These are phyloP conservation scores for Porites australiensis DNA, from an alignment of 64 coral and sea anemone species.

Conservation along the genomic window DNA sequence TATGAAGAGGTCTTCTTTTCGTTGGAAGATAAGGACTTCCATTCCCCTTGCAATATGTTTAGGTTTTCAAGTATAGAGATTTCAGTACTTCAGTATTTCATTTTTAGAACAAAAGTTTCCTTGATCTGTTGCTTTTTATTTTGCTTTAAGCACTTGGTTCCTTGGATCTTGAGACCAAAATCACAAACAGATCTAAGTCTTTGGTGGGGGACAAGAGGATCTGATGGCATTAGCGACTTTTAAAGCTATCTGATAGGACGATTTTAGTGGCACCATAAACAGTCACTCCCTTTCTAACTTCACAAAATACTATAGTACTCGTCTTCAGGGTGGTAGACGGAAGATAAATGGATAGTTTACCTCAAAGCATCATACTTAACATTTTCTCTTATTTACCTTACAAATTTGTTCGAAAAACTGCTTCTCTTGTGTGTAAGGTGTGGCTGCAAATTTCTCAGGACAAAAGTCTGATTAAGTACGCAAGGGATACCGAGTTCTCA, in stretches of 20 bases:
- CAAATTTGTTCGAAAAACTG: not conserved
- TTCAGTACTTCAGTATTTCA: too few relatives aligned
- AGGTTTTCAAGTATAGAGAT: not conserved
- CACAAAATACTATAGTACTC: not conserved
- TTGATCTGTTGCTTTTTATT: not conserved
- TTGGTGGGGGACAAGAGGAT: not conserved
- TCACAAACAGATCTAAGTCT: not conserved
- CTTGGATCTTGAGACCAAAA: not conserved
- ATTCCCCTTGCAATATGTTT: not conserved
- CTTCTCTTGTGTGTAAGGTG: not conserved
- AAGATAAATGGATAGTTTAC: not conserved
- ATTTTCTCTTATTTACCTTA: not conserved
- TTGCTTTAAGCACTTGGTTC: not conserved
- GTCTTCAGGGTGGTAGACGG: not conserved
- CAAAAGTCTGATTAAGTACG: not conserved
- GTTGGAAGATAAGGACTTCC: not conserved
- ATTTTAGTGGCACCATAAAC: not conserved
- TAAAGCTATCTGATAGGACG: not conserved
- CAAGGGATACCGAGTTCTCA: not conserved
- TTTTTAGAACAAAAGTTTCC: not conserved
- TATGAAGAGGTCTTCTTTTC: not conserved
- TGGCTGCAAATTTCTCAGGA: not conserved
- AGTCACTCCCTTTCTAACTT: not conserved
- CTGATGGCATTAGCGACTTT: not conserved
- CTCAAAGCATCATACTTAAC: not conserved